phyloP scores from a whole-genome alignment of 2,113 vertebrate genomes.

The Bettongia penicillata region DNA sequence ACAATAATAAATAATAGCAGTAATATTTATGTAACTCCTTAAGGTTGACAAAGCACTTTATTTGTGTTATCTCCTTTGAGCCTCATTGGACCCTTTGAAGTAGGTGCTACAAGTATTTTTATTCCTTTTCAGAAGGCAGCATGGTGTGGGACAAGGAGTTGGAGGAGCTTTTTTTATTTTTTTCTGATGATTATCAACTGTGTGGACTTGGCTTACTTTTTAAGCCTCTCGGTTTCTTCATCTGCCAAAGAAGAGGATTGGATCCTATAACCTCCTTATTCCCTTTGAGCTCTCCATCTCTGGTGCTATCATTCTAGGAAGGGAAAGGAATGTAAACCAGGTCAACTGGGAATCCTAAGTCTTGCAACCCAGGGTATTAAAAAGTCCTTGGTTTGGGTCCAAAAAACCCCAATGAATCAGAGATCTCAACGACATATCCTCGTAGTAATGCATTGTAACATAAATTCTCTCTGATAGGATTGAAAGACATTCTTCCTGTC shows the following conservation, averaged over 20 bases:
- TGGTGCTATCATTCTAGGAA: neutral
- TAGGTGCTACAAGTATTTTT: neutral
- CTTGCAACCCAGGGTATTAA: neutral
- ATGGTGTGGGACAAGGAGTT: neutral
- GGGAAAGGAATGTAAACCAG: slow-evolving; percentile 23
- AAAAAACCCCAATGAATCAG: slow-evolving; percentile 32
- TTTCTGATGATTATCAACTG: neutral
- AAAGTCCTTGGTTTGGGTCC: slow-evolving; percentile 26
- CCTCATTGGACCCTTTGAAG: neutral
- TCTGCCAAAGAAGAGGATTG: neutral
- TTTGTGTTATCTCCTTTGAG: neutral
- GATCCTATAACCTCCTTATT: neutral
- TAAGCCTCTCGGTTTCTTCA: neutral
- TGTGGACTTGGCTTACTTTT: neutral
- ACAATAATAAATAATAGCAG: neutral
- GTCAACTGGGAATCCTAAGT: slow-evolving; percentile 6
- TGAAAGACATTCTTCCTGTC: slow-evolving; percentile 56
- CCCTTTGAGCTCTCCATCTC: neutral
- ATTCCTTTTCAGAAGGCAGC: neutral
- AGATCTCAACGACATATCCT: slow-evolving; percentile 12
- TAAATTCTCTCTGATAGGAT: slow-evolving; percentile 51
- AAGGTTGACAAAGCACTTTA: neutral
- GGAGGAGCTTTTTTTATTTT: neutral
- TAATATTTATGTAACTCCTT: neutral
- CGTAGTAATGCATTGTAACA: slow-evolving; percentile 18